These are phyloP conservation scores for human (Homo sapiens) DNA, from an alignment of 2,113 vertebrate genomes.

Conservation along the genomic window DNA sequence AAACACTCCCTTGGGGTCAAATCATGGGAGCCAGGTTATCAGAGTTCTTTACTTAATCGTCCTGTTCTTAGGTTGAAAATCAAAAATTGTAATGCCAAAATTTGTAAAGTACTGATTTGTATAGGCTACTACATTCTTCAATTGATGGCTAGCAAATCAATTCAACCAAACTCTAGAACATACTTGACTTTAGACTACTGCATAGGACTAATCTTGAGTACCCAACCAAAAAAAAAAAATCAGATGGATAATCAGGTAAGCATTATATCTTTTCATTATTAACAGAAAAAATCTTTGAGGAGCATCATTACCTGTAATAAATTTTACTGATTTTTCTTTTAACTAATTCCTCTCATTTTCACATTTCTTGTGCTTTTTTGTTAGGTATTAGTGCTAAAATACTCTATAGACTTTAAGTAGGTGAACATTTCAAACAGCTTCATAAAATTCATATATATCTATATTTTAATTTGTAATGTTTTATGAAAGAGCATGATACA, in stretches of 20 bases:
- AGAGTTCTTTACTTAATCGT: not conserved
- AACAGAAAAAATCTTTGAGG: not conserved
- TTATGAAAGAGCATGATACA: not conserved
- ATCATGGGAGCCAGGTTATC: not conserved
- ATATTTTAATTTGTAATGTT: not conserved
- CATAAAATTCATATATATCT: not conserved
- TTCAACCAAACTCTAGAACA: not conserved
- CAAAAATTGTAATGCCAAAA: not conserved
- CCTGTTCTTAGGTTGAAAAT: not conserved
- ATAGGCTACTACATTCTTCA: not conserved
- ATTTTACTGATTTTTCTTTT: not conserved
- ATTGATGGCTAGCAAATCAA: not conserved
- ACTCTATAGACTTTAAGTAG: constrained; percentile 11
- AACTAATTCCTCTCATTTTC: not conserved
- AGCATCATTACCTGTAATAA: not conserved
- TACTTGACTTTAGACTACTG: not conserved
- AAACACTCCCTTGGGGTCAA: not conserved
- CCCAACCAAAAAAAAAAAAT: not conserved
- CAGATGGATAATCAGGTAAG: not conserved
- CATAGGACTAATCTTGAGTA: not conserved
- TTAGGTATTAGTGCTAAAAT: not conserved
- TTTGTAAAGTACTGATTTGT: not conserved
- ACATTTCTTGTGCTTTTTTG: not conserved
- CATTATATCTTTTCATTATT: not conserved
- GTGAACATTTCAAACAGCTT: not conserved